phyloP scores from a whole-genome alignment of 2,888 invertebrate species.

The Apamea epomidion region DNA sequence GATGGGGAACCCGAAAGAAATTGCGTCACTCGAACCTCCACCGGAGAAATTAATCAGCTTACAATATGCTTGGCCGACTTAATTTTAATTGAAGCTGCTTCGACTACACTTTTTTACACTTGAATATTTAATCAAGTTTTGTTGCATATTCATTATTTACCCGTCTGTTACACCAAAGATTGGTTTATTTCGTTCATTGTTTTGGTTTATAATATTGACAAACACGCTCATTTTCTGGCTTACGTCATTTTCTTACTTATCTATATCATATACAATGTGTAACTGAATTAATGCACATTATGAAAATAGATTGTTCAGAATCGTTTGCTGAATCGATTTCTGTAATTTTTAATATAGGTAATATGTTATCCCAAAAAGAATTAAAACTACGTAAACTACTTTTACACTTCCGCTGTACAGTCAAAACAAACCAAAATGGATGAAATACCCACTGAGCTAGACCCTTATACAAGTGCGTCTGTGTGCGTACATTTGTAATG shows the following conservation, averaged over 20 bases:
- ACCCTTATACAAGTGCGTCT: too few species aligned
- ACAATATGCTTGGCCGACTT: conserved; percentile 63
- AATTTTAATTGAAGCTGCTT: conserved; percentile 59
- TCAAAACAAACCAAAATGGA: too few species aligned
- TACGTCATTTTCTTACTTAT: background rate
- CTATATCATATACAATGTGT: too few species aligned
- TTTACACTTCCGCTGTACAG: too few species aligned
- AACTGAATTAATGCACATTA: too few species aligned
- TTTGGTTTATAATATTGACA: background rate
- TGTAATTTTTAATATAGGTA: too few species aligned
- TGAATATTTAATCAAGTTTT: conserved; percentile 14
- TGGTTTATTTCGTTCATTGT: background rate
- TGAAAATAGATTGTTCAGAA: too few species aligned
- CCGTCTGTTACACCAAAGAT: background rate
- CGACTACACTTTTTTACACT: conserved; percentile 4
- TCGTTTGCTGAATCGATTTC: too few species aligned
- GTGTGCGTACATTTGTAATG: too few species aligned
- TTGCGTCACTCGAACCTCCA: conserved; percentile 63
- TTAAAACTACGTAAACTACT: too few species aligned
- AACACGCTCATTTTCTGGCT: background rate
- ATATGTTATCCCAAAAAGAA: too few species aligned
- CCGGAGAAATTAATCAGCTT: conserved; percentile 68
- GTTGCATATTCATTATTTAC: conserved; percentile 35
- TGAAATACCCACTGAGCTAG: too few species aligned
- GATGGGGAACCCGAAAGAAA: conserved; percentile 66